phyloP scores from a whole-genome alignment of 2,113 vertebrate species.

The Phrynosoma blainvillii region DNA sequence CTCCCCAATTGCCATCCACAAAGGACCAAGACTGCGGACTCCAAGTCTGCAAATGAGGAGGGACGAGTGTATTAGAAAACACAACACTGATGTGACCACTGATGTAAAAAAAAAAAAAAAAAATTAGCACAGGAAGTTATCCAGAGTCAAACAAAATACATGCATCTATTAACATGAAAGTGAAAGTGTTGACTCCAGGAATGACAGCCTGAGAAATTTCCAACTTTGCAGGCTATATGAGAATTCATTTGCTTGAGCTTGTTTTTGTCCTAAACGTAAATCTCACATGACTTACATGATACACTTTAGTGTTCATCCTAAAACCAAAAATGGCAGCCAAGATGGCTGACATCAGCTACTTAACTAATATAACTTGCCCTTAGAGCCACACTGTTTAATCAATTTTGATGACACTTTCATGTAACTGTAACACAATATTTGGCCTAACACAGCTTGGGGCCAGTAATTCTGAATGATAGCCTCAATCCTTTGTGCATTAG shows the following conservation, averaged over 20 bases:
- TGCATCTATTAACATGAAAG: background rate
- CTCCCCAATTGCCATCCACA: too few species aligned
- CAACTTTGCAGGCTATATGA: too few species aligned
- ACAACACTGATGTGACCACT: background rate
- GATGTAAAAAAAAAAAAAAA: background rate
- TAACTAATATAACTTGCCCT: background rate
- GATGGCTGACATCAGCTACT: background rate
- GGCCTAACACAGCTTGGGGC: background rate
- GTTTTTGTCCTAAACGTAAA: too few species aligned
- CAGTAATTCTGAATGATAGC: too few species aligned
- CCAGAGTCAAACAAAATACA: background rate
- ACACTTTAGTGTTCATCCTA: background rate
- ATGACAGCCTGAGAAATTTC: background rate
- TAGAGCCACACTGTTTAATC: background rate
- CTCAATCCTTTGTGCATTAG: background rate
- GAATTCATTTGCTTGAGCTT: too few species aligned
- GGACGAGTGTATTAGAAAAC: background rate
- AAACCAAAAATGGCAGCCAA: background rate
- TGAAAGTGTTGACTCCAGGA: background rate
- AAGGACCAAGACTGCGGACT: too few species aligned
- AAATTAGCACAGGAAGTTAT: background rate
- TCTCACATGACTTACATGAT: too few species aligned
- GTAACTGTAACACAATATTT: background rate
- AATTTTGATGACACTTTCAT: background rate
- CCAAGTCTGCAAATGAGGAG: too few species aligned